Conservation (phyloP, 2,113 vertebrate species). For the Tachuris rubrigastra region DNA sequence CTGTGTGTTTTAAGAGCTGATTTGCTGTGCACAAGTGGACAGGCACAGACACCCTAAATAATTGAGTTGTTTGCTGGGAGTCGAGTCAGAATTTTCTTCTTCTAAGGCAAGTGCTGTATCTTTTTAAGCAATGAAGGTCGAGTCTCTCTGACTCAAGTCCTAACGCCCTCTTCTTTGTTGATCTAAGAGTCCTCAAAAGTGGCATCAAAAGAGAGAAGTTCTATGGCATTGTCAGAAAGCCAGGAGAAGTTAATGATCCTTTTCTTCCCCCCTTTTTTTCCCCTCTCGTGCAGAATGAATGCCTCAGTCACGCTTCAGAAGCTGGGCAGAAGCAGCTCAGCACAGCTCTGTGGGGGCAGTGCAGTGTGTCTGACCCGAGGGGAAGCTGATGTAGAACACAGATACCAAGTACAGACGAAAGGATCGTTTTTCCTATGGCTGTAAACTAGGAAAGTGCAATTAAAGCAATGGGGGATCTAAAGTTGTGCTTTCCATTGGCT, state of each 20-base stretch:
- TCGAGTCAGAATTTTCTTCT: neutral
- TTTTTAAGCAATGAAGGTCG: neutral
- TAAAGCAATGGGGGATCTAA: neutral
- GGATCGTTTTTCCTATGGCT: neutral
- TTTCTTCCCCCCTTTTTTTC: too few relatives aligned
- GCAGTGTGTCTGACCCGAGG: neutral
- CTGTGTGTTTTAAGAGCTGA: neutral
- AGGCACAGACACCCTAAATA: neutral
- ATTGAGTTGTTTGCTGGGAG: neutral
- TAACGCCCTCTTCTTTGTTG: neutral
- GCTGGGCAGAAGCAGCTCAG: neutral
- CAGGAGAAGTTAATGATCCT: neutral
- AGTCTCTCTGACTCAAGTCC: neutral
- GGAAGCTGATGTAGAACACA: neutral
- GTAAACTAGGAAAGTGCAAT: neutral
- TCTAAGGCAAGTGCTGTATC: neutral
- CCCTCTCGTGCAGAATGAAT: neutral
- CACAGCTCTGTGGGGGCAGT: neutral
- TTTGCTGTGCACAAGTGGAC: neutral
- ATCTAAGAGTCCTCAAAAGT: neutral
- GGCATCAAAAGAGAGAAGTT: neutral
- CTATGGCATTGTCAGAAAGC: neutral
- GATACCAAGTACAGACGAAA: neutral
- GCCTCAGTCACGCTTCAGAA: neutral
- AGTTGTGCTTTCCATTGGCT: neutral